Base-by-base conservation (phyloP, 2,797 vertebrate species). In the Halcyon leucocephala region DNA sequence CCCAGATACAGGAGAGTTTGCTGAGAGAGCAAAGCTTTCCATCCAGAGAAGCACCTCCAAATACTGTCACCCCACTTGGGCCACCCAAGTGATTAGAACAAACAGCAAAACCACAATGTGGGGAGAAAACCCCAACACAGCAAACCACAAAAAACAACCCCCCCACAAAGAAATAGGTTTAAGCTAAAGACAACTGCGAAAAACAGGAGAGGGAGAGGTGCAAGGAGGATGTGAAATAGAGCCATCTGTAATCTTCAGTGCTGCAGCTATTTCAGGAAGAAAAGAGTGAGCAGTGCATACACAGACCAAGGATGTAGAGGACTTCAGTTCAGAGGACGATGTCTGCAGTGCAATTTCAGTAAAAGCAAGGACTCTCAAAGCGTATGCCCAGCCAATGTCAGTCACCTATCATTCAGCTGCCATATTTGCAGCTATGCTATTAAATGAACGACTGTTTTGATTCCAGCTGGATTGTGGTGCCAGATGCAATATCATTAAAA, bases 401-500 rank as follows among this genome's bases (percentile, higher is more conserved):
- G 72, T 72, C 65, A 72, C 77, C 76, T 44, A 57, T 46, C 69
- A 58, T 52, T 93, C 76, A 69, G 61, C 52, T 93, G 70, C 82
- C 19, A 0, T 39, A 54, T 84, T 55, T 83, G 58, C 55, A 65
- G 62, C 62, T 58, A 57, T 44, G 15, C 21, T 49, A 46, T 88
- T 82, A 81, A 65, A 90, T 25, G 26, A 86, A 76, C 22, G n/a
- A 52, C n/a, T n/a, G 46, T 46, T 90, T 76, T 58, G 54, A 69
- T 79, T 92, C 88, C 90, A 96, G 73, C 46, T 90, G 70, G 87
- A 64, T 65, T 58, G 24, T 8, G 35, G 42, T 76, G 66, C 82
- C 92, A 95, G 70, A 44, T 76, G 70, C 71, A 92, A 31, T 86
- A 55, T 42, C 28, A 42, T 79, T 95, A 78, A 74, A 74, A 78